Conservation (phyloP, 2,888 invertebrate genomes). For the Microctonus hyperodae region DNA sequence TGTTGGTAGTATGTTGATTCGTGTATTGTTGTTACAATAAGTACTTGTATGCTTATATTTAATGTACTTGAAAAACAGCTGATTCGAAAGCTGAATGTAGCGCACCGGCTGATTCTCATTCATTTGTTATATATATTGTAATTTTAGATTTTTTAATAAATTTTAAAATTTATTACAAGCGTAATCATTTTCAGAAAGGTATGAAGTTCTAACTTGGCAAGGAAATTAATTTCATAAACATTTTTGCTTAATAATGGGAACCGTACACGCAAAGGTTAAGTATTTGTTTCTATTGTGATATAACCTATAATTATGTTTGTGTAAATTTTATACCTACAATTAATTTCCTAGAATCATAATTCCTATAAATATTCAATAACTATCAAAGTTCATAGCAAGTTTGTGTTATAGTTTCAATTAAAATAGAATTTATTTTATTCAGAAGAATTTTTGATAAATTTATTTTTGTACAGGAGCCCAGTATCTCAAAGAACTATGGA, state of each 20-base stretch:
- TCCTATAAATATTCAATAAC: no score
- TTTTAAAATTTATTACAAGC: neutral
- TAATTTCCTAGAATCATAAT: no score
- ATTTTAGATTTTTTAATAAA: neutral
- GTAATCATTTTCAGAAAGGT: neutral
- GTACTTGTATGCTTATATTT: no score
- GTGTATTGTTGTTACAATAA: no score
- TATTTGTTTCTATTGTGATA: slow-evolving; percentile 35
- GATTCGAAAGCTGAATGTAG: no score
- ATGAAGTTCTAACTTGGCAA: neutral
- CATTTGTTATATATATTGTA: neutral
- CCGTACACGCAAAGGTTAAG: slow-evolving; percentile 64
- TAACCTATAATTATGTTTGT: slow-evolving; percentile 37
- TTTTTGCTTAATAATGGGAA: slow-evolving; percentile 57
- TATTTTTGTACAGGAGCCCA: slow-evolving; percentile 43
- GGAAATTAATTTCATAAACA: neutral
- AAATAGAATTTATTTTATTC: neutral
- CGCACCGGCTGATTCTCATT: no score
- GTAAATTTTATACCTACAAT: slow-evolving; percentile 28
- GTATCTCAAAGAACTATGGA: slow-evolving; percentile 36
- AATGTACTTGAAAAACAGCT: no score
- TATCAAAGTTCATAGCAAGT: neutral
- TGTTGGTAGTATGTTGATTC: no score
- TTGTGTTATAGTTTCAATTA: no score
- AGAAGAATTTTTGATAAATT: slow-evolving; percentile 2